These are phyloP conservation scores for Bombus soroeensis DNA, from an alignment of 1,140 invertebrate species.

Conservation along the genomic window DNA sequence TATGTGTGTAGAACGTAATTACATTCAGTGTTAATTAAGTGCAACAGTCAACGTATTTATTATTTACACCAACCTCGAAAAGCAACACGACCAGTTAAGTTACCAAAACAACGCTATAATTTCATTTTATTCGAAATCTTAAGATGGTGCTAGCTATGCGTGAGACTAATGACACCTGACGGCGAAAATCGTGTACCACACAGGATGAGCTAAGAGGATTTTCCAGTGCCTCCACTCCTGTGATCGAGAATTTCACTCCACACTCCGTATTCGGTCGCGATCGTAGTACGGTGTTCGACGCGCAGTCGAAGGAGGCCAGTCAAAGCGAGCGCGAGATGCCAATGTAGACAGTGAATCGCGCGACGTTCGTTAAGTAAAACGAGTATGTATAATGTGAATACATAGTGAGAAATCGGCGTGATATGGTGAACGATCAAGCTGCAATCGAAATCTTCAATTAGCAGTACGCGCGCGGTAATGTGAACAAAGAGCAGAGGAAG, in stretches of 20 bases:
- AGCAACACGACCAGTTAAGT: no score
- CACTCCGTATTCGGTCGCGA: slow-evolving; percentile 26
- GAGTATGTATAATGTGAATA: slow-evolving; percentile 23
- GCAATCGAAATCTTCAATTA: slow-evolving; percentile 1
- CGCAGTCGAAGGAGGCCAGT: slow-evolving; percentile 34
- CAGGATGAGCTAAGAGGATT: background rate
- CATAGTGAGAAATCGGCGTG: slow-evolving; percentile 17
- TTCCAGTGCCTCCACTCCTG: slow-evolving; percentile 17
- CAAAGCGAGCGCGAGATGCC: slow-evolving; percentile 3
- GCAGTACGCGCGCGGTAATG: slow-evolving; percentile 21
- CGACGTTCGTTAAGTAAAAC: background rate
- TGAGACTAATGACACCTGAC: background rate
- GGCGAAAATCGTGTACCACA: background rate
- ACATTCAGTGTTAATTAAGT: no score
- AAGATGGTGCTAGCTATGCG: background rate
- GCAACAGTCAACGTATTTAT: no score
- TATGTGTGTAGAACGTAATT: background rate
- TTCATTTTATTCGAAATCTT: background rate
- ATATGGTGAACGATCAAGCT: slow-evolving; percentile 33
- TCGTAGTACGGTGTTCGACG: slow-evolving; percentile 14
- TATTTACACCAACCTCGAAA: no score
- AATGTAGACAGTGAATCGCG: slow-evolving; percentile 31
- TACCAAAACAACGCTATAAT: background rate
- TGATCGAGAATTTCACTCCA: slow-evolving; percentile 1
- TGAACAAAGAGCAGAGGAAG: slow-evolving; percentile 9